A percentile compares a stretch with the other conserved stretches of the same genome.
Evolutionary conservation across 2,888 invertebrate genomes (phyloP).

Genomic region (Phytoseiulus persimilis): DNA sequence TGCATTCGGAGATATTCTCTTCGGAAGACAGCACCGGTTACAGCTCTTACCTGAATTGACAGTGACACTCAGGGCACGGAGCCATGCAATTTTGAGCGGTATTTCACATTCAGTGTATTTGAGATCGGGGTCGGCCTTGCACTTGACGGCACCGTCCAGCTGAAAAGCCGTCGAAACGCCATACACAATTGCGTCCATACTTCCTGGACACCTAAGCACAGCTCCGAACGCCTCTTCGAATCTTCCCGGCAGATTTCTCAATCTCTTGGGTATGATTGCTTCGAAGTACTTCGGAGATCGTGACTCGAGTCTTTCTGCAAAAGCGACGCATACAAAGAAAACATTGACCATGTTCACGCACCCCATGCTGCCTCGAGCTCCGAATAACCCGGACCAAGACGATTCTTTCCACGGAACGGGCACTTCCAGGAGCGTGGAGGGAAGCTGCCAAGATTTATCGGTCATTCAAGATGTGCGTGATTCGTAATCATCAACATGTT

Average conservation of each 20-base stretch:
- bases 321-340: background rate
- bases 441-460: background rate
- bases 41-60: background rate
- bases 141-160: background rate
- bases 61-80: background rate
- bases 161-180: background rate
- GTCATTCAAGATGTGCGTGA: background rate
- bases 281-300: background rate
- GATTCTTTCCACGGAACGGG: background rate
- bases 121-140: background rate
- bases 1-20: background rate
- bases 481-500: background rate
- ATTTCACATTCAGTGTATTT: background rate
- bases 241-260: background rate
- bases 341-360: background rate
- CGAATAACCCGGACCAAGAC: background rate
- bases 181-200: background rate
- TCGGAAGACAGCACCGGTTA: no score
- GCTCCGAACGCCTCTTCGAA: background rate
- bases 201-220: background rate
- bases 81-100: background rate
- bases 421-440: background rate
- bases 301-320: background rate
- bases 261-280: background rate
- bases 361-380: background rate